A percentile compares a stretch with the other conserved stretches of the same genome.
These are phyloP conservation scores for Phocoena phocoena DNA, from an alignment of 2,113 vertebrate genomes.

Conservation along the genomic window DNA sequence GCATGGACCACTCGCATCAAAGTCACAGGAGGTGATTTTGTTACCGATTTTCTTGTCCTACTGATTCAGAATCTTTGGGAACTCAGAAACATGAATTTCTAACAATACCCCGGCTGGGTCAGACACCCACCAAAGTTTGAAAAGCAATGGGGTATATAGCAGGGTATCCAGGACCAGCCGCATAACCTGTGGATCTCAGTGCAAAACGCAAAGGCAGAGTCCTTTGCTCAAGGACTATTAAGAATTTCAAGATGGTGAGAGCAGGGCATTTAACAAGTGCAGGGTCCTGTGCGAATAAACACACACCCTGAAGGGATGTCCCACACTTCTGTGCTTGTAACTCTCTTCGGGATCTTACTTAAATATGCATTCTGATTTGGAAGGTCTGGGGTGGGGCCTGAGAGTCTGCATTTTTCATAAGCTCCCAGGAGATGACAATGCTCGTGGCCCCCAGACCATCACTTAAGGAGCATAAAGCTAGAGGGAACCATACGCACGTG, in stretches of 20 bases:
- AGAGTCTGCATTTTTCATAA: not conserved
- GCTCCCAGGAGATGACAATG: not conserved
- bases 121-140: not conserved
- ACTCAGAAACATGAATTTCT: not conserved
- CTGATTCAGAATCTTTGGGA: not conserved
- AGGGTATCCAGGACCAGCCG: not conserved
- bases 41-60: not conserved
- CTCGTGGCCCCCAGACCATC: accelerated
- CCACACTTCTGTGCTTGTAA: not conserved
- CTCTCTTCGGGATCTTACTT: not conserved
- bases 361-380: not conserved
- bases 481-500: not conserved
- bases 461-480: not conserved
- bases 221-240: not conserved
- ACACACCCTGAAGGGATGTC: not conserved
- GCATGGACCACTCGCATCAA: not conserved
- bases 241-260: not conserved
- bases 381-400: not conserved
- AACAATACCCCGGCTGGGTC: not conserved
- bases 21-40: not conserved
- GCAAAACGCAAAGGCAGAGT: not conserved
- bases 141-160: not conserved
- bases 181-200: not conserved
- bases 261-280: not conserved
- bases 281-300: not conserved